These are phyloP conservation scores for Antedon mediterranea DNA, from an alignment of 53 echinoderm and acorn worm genomes.

Conservation along the genomic window DNA sequence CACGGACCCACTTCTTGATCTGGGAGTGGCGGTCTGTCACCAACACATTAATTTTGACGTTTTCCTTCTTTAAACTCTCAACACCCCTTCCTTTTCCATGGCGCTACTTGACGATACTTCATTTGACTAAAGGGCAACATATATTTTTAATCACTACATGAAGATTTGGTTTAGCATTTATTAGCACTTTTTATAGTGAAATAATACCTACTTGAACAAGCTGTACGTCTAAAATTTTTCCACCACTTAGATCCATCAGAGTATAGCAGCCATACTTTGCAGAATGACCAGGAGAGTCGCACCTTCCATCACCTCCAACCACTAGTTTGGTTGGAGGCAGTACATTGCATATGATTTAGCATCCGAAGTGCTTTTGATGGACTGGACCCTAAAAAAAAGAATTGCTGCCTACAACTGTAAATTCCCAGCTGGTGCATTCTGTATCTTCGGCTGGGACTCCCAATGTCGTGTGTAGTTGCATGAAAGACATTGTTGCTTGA, in stretches of 20 bases:
- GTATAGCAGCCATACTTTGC: slow-evolving; percentile 40
- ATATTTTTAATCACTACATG: too few species aligned
- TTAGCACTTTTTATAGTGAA: too few species aligned
- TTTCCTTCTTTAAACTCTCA: not conserved
- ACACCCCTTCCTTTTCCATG: slow-evolving; percentile 48
- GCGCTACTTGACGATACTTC: slow-evolving; percentile 31
- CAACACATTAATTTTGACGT: not conserved
- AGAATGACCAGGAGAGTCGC: slow-evolving; percentile 34
- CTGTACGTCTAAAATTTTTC: slow-evolving; percentile 23
- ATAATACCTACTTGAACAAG: slow-evolving; percentile 21
- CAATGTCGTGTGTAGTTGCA: slow-evolving; percentile 5
- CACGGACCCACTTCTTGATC: not conserved
- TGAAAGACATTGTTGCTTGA: slow-evolving; percentile 2
- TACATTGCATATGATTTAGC: slow-evolving; percentile 8
- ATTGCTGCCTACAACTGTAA: slow-evolving; percentile 27
- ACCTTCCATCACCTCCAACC: slow-evolving; percentile 23
- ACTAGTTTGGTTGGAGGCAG: not conserved
- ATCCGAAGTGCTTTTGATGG: slow-evolving; percentile 18
- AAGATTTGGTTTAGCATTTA: too few species aligned
- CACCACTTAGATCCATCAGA: slow-evolving; percentile 13
- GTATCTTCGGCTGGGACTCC: slow-evolving; percentile 1
- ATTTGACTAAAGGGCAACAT: slow-evolving; percentile 34
- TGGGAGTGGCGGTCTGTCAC: not conserved
- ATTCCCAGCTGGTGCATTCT: slow-evolving; percentile 20
- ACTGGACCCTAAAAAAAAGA: slow-evolving; percentile 15